Evolutionary conservation across 2,888 invertebrate species (phyloP).

Genomic region (Sminthurides aquaticus): DNA sequence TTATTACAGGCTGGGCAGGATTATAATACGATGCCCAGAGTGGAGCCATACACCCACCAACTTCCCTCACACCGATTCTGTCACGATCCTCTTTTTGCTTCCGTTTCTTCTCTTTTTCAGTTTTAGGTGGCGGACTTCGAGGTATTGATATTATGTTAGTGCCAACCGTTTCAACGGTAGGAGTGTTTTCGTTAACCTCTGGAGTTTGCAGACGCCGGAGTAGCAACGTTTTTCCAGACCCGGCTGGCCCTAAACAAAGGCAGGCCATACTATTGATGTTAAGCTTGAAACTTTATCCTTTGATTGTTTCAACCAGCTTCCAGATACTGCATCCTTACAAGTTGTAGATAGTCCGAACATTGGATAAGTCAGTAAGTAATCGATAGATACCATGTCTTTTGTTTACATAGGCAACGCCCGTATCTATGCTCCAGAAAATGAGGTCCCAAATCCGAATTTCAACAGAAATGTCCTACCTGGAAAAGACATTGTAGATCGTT

Average conservation of each 20-base stretch:
- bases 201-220: constrained; percentile 65
- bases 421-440: neutral
- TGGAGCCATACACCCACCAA: constrained; percentile 75
- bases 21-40: constrained; percentile 68
- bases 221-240: constrained; percentile 73
- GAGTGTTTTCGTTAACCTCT: constrained; percentile 60
- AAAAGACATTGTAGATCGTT: too few relatives aligned
- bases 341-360: too few relatives aligned
- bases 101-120: constrained; percentile 32
- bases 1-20: constrained; percentile 29
- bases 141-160: constrained; percentile 65
- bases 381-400: neutral
- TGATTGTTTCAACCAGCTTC: too few relatives aligned
- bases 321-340: too few relatives aligned
- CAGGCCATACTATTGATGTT: constrained; percentile 46
- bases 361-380: too few relatives aligned
- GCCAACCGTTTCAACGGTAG: constrained; percentile 71
- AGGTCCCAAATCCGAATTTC: too few relatives aligned
- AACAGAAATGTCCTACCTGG: too few relatives aligned
- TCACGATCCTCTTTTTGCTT: constrained; percentile 52
- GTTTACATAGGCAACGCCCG: neutral
- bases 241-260: constrained; percentile 69
- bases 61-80: constrained; percentile 57
- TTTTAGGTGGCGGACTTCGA: constrained; percentile 45
- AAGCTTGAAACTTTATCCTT: neutral